Evolutionary conservation across 2,113 vertebrate genomes (phyloP), one percentile per base, ranked within the genome.

Genomic region (Fulmarus glacialis): DNA sequence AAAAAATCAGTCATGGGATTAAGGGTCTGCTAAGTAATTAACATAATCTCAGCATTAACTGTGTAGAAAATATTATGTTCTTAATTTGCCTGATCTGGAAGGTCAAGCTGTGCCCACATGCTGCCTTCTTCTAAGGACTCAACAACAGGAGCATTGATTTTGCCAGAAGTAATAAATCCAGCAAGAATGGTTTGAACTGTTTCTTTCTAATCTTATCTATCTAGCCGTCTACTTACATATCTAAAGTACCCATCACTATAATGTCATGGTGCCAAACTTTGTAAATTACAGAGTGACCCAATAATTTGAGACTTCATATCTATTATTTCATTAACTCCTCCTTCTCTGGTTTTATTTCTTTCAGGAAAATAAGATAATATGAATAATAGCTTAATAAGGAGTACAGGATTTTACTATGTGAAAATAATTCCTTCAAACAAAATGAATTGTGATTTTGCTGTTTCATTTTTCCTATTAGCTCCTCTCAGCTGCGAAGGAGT

Each of bases 31-130:
- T 96, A 93, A 97, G 80, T 94, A 96, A 97, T 97, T 97, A 98
- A 96, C 66, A 60, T 50, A 4, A 82, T 87, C 87, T 75, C 58
- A 82, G n/a, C 66, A 94, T 90, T 91, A 96, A 92, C 94, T 55
- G 58, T 73, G 47, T 56, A 67, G 87, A 95, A 96, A 97, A 96
- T 94, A 82, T 53, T 93, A 73, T 58, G 56, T 92, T 97, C 77
- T 93, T 97, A 97, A 98, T 97, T 96, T 93, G 82, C 86, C 79
- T 97, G 96, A 97, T 97, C 96, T 95, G 82, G 75, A 97, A 93
- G 67, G 87, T 88, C 95, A 98, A 96, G 68, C 92, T 97, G 94
- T 97, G 92, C 77, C 53, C 87, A 88, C 89, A 91, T 79, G 81
- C 82, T 95, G 82, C 63, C 30, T 29, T 10, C 71, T 84, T 89